These are phyloP conservation scores for Xylota sylvarum DNA, from an alignment of 2,888 invertebrate species.

Conservation along the genomic window DNA sequence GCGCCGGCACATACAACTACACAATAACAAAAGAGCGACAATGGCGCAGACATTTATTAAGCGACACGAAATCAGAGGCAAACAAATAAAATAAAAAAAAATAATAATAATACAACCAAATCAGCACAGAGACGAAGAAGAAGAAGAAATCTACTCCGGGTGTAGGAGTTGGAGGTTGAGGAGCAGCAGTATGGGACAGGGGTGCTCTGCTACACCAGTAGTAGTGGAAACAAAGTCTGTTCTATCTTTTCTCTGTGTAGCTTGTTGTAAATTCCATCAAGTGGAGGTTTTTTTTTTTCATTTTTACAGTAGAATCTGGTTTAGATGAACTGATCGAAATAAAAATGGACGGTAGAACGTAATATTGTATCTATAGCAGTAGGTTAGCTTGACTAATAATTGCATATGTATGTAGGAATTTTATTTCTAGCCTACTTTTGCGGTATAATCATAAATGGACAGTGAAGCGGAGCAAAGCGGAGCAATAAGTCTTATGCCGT, in stretches of 20 bases:
- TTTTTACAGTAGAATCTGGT: neutral
- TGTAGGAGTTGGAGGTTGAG: neutral
- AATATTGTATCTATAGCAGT: too few relatives aligned
- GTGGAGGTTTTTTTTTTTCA: neutral
- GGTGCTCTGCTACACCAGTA: too few relatives aligned
- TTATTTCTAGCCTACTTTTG: too few relatives aligned
- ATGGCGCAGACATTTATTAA: slow-evolving; percentile 56
- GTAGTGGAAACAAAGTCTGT: neutral
- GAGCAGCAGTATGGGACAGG: neutral
- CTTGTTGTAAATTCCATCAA: slow-evolving; percentile 4
- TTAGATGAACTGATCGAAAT: neutral
- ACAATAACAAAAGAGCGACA: slow-evolving; percentile 52
- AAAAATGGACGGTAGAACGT: too few relatives aligned
- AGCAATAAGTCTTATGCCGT: too few relatives aligned
- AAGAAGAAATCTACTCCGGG: neutral
- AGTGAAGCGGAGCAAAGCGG: too few relatives aligned
- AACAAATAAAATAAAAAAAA: neutral
- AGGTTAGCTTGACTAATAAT: too few relatives aligned
- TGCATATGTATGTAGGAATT: too few relatives aligned
- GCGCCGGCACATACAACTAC: slow-evolving; percentile 6
- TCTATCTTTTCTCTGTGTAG: slow-evolving; percentile 3
- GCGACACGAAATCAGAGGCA: slow-evolving; percentile 30
- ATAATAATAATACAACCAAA: neutral
- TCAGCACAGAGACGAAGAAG: slow-evolving; percentile 4
- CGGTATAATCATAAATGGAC: too few relatives aligned